Evolutionary conservation across 1,140 invertebrate genomes (phyloP).

Genomic region (Stegodyphus dumicola): DNA sequence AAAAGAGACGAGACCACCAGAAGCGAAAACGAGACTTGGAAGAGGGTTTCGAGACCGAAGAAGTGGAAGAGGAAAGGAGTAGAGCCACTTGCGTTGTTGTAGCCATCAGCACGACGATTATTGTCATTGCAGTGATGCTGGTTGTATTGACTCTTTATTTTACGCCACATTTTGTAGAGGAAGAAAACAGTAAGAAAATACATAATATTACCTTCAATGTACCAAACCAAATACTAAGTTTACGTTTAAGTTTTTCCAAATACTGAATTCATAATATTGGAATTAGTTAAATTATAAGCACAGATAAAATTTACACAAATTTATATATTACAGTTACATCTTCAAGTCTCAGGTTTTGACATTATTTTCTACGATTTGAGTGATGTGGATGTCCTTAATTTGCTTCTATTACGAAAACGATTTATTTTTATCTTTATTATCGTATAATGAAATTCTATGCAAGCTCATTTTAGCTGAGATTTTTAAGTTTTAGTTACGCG

Average conservation of each 20-base stretch:
- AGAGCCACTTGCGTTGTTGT: conserved; percentile 44
- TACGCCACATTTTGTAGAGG: conserved; percentile 35
- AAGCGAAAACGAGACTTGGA: conserved; percentile 7
- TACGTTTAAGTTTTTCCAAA: neutral
- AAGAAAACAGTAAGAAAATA: conserved; percentile 12
- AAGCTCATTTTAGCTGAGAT: too few species aligned
- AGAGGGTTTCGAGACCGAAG: neutral
- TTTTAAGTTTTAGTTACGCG: too few species aligned
- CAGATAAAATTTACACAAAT: neutral
- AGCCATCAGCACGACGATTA: conserved; percentile 46
- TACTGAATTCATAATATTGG: neutral
- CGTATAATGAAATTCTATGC: too few species aligned
- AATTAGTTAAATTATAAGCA: neutral
- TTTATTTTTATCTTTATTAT: too few species aligned
- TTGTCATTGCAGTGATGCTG: conserved; percentile 32
- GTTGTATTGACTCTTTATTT: conserved; percentile 47
- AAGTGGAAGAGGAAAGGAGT: conserved; percentile 30
- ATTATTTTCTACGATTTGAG: too few species aligned
- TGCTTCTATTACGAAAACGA: too few species aligned
- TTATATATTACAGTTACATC: too few species aligned
- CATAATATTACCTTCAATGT: too few species aligned
- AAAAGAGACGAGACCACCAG: neutral
- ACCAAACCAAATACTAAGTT: neutral
- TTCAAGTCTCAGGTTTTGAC: too few species aligned
- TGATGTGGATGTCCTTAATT: too few species aligned